A percentile compares a stretch with the other conserved stretches of the same genome.
Conservation (phyloP, 2,797 vertebrate genomes). For the Cossypha niveicapilla region DNA sequence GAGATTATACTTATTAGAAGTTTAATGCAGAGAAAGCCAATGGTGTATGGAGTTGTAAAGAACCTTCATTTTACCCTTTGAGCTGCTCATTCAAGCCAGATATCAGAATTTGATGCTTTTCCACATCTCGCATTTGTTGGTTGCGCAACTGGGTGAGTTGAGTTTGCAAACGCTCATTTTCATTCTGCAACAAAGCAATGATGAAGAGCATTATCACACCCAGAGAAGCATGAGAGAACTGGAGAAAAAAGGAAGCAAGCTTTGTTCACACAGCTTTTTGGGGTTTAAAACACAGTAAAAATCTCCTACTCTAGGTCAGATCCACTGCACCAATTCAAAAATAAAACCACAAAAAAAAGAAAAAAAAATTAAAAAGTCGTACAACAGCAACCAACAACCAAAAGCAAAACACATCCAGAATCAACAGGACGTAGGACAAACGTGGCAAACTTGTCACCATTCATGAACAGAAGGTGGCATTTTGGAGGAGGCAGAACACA, state of each 20-base stretch:
- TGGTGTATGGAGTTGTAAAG: not conserved
- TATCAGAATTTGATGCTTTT: slow-evolving; percentile 85
- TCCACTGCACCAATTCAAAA: slow-evolving; percentile 47
- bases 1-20: not conserved
- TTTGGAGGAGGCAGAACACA: slow-evolving; percentile 80
- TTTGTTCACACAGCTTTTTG: slow-evolving; percentile 14
- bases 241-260: slow-evolving; percentile 30
- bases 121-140: slow-evolving; percentile 82
- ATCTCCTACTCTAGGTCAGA: slow-evolving; percentile 47
- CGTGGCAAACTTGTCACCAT: slow-evolving; percentile 77
- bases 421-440: slow-evolving; percentile 57
- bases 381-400: slow-evolving; percentile 34
- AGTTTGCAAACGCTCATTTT: slow-evolving; percentile 83
- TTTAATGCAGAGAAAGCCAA: not conserved
- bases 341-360: not conserved
- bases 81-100: slow-evolving; percentile 85
- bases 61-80: slow-evolving; percentile 75
- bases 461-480: slow-evolving; percentile 66
- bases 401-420: slow-evolving; percentile 22
- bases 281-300: not conserved
- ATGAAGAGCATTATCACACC: not conserved
- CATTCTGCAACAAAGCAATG: slow-evolving; percentile 74
- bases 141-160: slow-evolving; percentile 78
- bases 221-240: not conserved
- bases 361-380: not conserved